These are phyloP conservation scores for Rutilus rutilus DNA, from an alignment of 2,113 vertebrate species.

Conservation along the genomic window DNA sequence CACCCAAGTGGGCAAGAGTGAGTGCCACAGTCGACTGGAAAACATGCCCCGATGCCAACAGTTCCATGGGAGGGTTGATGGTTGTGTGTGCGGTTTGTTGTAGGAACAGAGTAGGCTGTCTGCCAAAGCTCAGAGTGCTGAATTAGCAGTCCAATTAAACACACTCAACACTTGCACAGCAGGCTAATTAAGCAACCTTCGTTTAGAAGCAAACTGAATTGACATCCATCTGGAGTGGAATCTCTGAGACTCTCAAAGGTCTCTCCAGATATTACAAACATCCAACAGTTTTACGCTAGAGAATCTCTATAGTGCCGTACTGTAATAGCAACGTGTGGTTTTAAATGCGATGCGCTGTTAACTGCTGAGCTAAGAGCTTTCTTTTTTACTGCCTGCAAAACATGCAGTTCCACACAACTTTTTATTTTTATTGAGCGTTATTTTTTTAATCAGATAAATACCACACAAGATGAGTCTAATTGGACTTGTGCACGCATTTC, in stretches of 20 bases:
- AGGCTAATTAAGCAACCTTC: slow-evolving; percentile 36
- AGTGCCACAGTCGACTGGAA: slow-evolving; percentile 37
- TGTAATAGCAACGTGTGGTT: not conserved
- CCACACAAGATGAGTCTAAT: slow-evolving; percentile 52
- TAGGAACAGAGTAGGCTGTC: slow-evolving; percentile 13
- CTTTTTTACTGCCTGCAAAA: slow-evolving; percentile 44
- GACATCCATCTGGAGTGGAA: not conserved
- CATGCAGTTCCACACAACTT: slow-evolving; percentile 28
- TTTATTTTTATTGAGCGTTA: slow-evolving; percentile 49
- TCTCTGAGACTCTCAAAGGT: slow-evolving; percentile 25
- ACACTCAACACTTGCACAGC: not conserved
- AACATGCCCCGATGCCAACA: slow-evolving; percentile 36
- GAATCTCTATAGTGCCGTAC: not conserved
- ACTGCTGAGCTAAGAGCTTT: slow-evolving; percentile 48
- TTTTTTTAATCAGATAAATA: slow-evolving; percentile 53
- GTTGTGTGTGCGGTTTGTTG: slow-evolving; percentile 28
- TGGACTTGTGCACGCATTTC: slow-evolving; percentile 24
- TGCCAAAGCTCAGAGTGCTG: slow-evolving; percentile 50
- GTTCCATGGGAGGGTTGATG: not conserved
- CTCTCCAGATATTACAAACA: slow-evolving; percentile 18
- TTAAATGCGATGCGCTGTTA: slow-evolving; percentile 2
- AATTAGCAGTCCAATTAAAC: slow-evolving; percentile 58
- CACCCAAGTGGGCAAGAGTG: slow-evolving; percentile 48
- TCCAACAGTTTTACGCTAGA: not conserved
- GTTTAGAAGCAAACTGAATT: slow-evolving; percentile 34